These are phyloP conservation scores for Echinometra lucunter DNA, from an alignment of 53 echinoderm and acorn worm species.

Conservation along the genomic window DNA sequence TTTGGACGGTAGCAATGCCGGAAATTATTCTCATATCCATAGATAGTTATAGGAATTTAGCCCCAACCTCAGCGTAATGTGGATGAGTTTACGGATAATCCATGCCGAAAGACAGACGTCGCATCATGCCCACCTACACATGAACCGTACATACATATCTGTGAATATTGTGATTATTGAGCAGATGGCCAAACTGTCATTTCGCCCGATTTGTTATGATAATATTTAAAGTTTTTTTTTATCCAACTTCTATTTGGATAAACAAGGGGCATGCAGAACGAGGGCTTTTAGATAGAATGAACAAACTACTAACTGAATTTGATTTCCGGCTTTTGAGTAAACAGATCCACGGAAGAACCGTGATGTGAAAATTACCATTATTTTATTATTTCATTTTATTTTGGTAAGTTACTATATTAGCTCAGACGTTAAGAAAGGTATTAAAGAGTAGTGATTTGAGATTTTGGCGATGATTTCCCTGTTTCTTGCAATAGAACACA, in stretches of 20 bases:
- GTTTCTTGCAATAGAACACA: too few relatives aligned
- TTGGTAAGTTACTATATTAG: not conserved
- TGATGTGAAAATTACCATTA: not conserved
- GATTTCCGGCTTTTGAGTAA: not conserved
- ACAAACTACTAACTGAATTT: not conserved
- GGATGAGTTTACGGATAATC: not conserved
- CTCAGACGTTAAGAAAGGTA: not conserved
- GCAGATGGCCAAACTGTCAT: not conserved
- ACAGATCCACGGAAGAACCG: not conserved
- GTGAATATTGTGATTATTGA: not conserved
- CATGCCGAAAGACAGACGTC: constrained; percentile 7
- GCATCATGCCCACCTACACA: constrained; percentile 2
- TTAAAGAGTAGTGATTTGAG: too few relatives aligned
- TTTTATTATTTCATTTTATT: not conserved
- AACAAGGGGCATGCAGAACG: not conserved
- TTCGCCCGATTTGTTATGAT: constrained; percentile 20
- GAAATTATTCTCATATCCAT: not conserved
- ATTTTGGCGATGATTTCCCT: too few relatives aligned
- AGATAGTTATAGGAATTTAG: not conserved
- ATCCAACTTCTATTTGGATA: not conserved
- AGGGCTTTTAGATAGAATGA: not conserved
- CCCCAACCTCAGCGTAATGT: not conserved
- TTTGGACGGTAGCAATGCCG: not conserved
- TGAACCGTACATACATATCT: not conserved
- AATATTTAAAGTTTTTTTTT: not conserved